Evolutionary conservation across 2,797 vertebrate species (phyloP), one percentile per base, ranked within the genome.

Genomic region (Emys orbicularis): DNA sequence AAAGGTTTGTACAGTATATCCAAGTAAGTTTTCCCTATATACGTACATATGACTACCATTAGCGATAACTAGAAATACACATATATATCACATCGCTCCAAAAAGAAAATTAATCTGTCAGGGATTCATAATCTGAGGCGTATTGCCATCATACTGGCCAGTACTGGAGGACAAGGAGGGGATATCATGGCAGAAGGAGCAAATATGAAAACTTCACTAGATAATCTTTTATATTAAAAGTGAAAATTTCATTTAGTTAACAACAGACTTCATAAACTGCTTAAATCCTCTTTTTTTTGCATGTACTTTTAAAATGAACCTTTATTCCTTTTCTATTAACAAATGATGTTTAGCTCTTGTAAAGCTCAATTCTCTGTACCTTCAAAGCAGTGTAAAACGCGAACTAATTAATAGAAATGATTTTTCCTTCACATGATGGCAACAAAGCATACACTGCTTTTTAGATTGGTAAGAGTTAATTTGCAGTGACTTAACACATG

Each of bases 401-500:
- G 90, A 91, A 93, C 94, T 96, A 97, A 97, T 97, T 96, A 97
- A 97, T 95, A 97, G 93, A 96, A 90, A 95, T 82, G 94, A 88
- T 96, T 97, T 87, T 57, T 89, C 90, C 97, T 96, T 97, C 95
- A 96, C 94, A 82, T 79, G 83, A 72, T 91, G 95, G 94, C 95
- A 97, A 97, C 96, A 97, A 96, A 97, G 93, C 95, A 12, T 93
- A 94, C 95, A 96, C 89, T 95, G 95, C 95, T 96, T 95, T 96
- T 94, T 93, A n/a, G 94, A 89, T 91, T 90, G 92, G 90, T 89
- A 97, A 97, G 96, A 97, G 93, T 96, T 97, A 96, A 97, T 96
- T 95, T 97, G 96, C 92, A 98, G 95, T 95, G 95, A 96, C 94
- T 97, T 94, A 96, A 96, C 96, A 96, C 95, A 96, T 96, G 95